Percentiles rank a stretch among this genome's conserved stretches.
phyloP scores from a whole-genome alignment of 2,113 vertebrate genomes.

The Fulica atra region DNA sequence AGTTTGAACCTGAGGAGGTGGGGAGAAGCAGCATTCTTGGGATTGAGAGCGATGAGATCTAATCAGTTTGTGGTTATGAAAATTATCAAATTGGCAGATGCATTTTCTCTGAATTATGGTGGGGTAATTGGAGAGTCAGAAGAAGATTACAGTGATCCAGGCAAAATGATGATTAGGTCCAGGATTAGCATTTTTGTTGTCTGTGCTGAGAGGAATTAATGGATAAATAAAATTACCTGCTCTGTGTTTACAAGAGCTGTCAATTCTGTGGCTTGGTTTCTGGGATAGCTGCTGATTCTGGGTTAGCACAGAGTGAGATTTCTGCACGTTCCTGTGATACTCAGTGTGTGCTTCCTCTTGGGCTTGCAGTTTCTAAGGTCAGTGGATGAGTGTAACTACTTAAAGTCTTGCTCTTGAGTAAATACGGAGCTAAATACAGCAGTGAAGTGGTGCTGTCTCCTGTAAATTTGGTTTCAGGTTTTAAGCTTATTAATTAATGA shows the following conservation, averaged over 20 bases:
- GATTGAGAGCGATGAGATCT: not conserved
- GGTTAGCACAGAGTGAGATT: rapidly evolving
- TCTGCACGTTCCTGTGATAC: not conserved
- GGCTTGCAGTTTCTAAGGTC: not conserved
- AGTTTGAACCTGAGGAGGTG: not conserved
- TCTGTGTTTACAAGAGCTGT: not conserved
- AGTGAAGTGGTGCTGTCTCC: not conserved
- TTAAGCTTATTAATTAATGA: not conserved
- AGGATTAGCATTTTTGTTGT: not conserved
- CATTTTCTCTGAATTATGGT: not conserved
- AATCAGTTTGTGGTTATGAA: not conserved
- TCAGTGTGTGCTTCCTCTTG: not conserved
- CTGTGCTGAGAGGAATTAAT: not conserved
- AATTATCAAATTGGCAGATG: not conserved
- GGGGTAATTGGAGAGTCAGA: not conserved
- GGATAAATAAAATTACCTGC: not conserved
- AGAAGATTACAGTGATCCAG: not conserved
- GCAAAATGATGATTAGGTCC: not conserved
- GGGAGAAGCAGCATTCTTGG: not conserved
- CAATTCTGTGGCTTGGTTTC: not conserved
- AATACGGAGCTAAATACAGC: not conserved
- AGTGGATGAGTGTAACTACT: not conserved
- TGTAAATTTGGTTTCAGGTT: not conserved
- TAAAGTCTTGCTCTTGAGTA: not conserved
- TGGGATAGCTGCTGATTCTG: not conserved